phyloP scores from a whole-genome alignment of 2,113 vertebrate genomes.

The Mastomys natalensis region DNA sequence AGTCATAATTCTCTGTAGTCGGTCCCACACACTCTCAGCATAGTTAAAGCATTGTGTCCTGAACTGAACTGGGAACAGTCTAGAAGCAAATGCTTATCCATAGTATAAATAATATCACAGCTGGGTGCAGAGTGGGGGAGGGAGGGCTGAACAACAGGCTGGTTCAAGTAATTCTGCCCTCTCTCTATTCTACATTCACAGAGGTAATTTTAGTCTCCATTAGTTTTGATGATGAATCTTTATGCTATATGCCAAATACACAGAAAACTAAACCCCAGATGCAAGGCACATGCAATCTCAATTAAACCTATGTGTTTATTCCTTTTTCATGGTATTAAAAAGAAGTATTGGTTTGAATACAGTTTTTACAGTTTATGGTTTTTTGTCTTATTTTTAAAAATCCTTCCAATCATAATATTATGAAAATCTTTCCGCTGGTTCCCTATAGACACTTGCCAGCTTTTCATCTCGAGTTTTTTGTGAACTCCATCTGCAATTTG shows the following conservation, averaged over 20 bases:
- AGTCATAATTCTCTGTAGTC: constrained; percentile 41
- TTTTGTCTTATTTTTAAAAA: not conserved
- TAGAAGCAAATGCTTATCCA: not conserved
- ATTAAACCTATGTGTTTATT: not conserved
- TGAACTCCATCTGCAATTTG: constrained; percentile 30
- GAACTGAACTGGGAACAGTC: constrained; percentile 37
- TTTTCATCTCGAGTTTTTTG: constrained; percentile 47
- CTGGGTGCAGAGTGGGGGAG: not conserved
- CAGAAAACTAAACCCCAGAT: not conserved
- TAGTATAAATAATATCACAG: not conserved
- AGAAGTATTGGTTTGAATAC: not conserved
- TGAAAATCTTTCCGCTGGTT: constrained; percentile 45
- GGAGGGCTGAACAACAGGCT: not conserved
- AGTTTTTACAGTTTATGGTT: not conserved
- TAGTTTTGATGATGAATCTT: not conserved
- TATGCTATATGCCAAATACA: not conserved
- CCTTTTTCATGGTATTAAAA: not conserved
- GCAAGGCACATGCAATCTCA: not conserved
- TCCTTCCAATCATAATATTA: constrained; percentile 26
- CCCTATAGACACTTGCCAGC: constrained; percentile 25
- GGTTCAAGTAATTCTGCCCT: not conserved
- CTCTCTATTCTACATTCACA: not conserved
- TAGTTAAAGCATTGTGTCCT: not conserved
- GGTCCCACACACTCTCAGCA: not conserved
- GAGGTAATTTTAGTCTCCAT: not conserved